Evolutionary conservation across 2,797 vertebrate species (phyloP).

Genomic region (Tenualosa ilisha): DNA sequence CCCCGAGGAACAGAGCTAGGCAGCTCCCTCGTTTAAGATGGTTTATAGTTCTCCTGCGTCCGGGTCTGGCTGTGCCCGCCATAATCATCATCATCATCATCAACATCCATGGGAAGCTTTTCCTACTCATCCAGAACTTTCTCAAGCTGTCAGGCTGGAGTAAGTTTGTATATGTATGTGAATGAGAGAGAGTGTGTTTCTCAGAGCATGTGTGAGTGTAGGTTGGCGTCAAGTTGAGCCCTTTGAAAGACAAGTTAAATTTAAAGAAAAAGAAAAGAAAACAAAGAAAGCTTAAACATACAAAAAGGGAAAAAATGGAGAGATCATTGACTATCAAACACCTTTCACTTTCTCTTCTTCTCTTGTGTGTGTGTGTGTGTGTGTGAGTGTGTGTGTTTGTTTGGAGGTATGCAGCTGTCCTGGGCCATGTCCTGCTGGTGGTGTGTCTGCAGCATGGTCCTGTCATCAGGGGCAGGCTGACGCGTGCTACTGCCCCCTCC

Average conservation of each 20-base stretch:
- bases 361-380: too few relatives aligned
- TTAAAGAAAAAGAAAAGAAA: too few relatives aligned
- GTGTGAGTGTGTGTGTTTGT: not conserved
- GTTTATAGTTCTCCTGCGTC: conserved; percentile 30
- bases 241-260: too few relatives aligned
- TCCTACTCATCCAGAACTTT: conserved; percentile 27
- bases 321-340: too few relatives aligned
- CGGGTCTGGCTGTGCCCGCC: conserved; percentile 20
- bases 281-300: too few relatives aligned
- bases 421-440: not conserved
- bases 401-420: not conserved
- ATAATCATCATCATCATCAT: not conserved
- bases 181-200: not conserved
- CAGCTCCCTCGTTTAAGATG: conserved; percentile 42
- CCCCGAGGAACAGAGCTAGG: conserved; percentile 25
- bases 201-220: not conserved
- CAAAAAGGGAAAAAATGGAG: too few relatives aligned
- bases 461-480: conserved; percentile 40
- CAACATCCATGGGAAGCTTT: conserved; percentile 6
- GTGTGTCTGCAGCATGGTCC: conserved; percentile 24
- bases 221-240: too few relatives aligned
- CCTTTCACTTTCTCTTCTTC: too few relatives aligned
- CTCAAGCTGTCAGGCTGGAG: not conserved
- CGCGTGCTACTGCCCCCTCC: conserved; percentile 19
- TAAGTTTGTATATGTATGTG: not conserved